These are phyloP conservation scores for Paramormyrops kingsleyae DNA, from an alignment of 2,113 vertebrate species.

Conservation along the genomic window DNA sequence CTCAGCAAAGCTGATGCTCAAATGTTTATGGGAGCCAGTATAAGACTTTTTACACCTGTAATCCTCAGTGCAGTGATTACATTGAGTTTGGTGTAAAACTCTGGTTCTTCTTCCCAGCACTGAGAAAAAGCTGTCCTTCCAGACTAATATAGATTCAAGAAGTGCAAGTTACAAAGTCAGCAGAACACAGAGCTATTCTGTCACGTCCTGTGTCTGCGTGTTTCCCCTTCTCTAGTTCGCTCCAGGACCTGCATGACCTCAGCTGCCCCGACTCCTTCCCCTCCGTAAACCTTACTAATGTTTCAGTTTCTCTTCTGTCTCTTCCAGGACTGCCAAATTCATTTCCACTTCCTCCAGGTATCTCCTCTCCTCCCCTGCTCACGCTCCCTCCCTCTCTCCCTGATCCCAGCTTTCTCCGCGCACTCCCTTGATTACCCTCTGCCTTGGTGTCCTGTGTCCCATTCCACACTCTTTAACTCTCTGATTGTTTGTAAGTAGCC, in stretches of 20 bases:
- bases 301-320: slow-evolving; percentile 54
- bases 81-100: background rate
- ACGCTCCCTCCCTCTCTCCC: background rate
- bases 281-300: slow-evolving; percentile 38
- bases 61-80: background rate
- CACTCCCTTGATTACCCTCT: slow-evolving; percentile 18
- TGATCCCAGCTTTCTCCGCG: slow-evolving; percentile 26
- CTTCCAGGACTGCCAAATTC: slow-evolving; percentile 67
- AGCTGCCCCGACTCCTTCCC: background rate
- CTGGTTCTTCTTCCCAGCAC: background rate
- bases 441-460: background rate
- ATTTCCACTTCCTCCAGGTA: slow-evolving; percentile 68
- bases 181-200: background rate
- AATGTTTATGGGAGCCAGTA: background rate
- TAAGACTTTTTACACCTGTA: background rate
- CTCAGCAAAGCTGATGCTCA: background rate
- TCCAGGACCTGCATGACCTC: slow-evolving; percentile 41
- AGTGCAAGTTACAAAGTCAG: background rate
- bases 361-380: background rate
- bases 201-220: background rate
- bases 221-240: slow-evolving; percentile 31
- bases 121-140: background rate
- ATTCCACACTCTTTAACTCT: background rate
- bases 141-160: background rate
- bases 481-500: slow-evolving; percentile 37